These are phyloP conservation scores for Arion vulgaris DNA, from an alignment of 1,140 invertebrate species.

Conservation along the genomic window DNA sequence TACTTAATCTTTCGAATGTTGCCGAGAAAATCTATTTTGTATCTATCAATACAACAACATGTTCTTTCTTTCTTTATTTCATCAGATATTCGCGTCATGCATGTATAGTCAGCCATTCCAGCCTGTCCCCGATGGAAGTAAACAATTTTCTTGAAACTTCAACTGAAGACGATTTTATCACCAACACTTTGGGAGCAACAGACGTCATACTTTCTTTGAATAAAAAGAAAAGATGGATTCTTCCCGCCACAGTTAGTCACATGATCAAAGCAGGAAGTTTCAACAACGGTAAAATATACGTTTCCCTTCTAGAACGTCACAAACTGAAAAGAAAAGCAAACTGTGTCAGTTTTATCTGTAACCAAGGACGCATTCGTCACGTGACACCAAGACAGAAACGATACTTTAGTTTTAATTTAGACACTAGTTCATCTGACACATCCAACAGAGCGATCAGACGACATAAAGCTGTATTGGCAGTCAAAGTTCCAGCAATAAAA, in stretches of 20 bases:
- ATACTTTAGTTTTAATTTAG: conserved; percentile 37
- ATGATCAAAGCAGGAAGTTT: conserved; percentile 31
- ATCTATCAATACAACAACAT: too few species aligned
- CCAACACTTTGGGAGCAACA: not conserved
- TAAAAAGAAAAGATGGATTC: conserved; percentile 47
- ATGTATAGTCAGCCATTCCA: conserved; percentile 5
- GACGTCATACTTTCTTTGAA: conserved; percentile 48
- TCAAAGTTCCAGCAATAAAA: not conserved
- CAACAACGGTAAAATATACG: conserved; percentile 10
- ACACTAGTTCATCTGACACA: not conserved
- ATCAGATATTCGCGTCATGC: conserved; percentile 15
- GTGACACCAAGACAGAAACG: conserved; percentile 21
- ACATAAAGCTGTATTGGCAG: not conserved
- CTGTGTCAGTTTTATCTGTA: conserved; percentile 45
- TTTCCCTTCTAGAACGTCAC: conserved; percentile 46
- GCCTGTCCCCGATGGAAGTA: not conserved
- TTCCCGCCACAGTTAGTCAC: conserved; percentile 38
- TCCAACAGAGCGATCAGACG: not conserved
- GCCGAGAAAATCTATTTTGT: too few species aligned
- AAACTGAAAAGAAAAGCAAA: conserved; percentile 48
- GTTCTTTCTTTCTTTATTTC: not conserved
- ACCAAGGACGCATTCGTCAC: conserved; percentile 23
- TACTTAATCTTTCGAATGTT: not conserved
- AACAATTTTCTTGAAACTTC: conserved; percentile 39
- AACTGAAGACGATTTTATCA: not conserved